Percentiles rank a stretch among this genome's conserved stretches.
Evolutionary conservation across 2,113 vertebrate genomes (phyloP).

Genomic region (Muscicapa adusta): DNA sequence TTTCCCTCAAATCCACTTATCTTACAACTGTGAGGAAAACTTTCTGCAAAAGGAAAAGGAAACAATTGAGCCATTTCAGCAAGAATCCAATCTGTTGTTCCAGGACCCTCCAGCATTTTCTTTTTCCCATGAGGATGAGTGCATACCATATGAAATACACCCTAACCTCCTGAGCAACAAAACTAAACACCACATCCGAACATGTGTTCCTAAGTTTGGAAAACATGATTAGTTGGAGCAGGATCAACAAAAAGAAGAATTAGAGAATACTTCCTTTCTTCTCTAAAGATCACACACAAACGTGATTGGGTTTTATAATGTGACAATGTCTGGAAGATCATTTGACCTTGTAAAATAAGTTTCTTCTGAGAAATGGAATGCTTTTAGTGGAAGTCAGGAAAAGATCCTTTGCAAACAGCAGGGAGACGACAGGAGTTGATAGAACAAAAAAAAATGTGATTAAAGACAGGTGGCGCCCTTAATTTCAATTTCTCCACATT

Average conservation of each 20-base stretch:
- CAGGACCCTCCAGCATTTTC: slow-evolving; percentile 25
- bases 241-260: not conserved
- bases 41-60: not conserved
- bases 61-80: not conserved
- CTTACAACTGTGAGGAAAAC: not conserved
- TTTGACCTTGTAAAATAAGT: not conserved
- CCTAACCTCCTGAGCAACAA: not conserved
- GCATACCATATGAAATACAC: slow-evolving; percentile 26
- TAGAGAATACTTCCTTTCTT: not conserved
- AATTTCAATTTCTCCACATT: not conserved
- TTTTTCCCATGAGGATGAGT: not conserved
- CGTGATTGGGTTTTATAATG: not conserved
- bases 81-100: slow-evolving; percentile 1
- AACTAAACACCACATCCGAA: slow-evolving; percentile 9
- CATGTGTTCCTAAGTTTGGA: not conserved
- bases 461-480: not conserved
- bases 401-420: not conserved
- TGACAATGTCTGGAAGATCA: not conserved
- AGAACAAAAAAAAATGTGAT: not conserved
- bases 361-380: not conserved
- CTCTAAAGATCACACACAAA: not conserved
- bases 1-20: not conserved
- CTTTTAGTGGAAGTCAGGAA: not conserved
- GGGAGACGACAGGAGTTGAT: not conserved
- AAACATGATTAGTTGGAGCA: not conserved